Evolutionary conservation across 2,113 vertebrate genomes (phyloP).

Genomic region (Notothenia coriiceps): DNA sequence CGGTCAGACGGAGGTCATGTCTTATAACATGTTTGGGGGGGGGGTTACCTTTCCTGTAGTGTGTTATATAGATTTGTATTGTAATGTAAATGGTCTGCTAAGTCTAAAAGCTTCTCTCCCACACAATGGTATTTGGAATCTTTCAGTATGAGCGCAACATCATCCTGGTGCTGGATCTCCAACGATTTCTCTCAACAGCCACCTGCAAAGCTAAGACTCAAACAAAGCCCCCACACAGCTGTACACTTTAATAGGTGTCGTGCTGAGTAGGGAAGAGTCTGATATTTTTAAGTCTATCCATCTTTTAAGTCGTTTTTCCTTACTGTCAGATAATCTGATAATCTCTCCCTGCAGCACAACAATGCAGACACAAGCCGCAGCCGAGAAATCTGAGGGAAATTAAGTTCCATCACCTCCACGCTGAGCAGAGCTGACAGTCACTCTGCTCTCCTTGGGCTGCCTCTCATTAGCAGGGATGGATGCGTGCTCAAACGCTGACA

Average conservation of each 20-base stretch:
- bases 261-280: constrained; percentile 18
- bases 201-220: constrained; percentile 21
- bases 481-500: constrained; percentile 55
- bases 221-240: constrained; percentile 19
- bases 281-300: constrained; percentile 22
- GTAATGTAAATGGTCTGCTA: no score
- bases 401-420: constrained; percentile 54
- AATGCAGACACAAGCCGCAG: constrained; percentile 37
- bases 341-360: constrained; percentile 67
- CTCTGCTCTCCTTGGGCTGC: constrained; percentile 38
- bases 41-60: no score
- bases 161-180: background rate
- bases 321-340: constrained; percentile 75
- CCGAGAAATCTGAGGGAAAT: constrained; percentile 61
- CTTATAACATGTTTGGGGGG: no score
- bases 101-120: no score
- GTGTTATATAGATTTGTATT: no score
- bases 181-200: background rate
- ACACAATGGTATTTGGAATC: background rate
- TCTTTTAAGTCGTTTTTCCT: background rate
- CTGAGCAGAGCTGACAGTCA: constrained; percentile 45
- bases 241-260: background rate
- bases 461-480: constrained; percentile 73
- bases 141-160: background rate
- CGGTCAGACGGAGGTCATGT: constrained; percentile 32